Percentiles rank a stretch among this genome's conserved stretches.
Evolutionary conservation across 1,140 invertebrate species (phyloP).

Genomic region (Charaxes varanes): DNA sequence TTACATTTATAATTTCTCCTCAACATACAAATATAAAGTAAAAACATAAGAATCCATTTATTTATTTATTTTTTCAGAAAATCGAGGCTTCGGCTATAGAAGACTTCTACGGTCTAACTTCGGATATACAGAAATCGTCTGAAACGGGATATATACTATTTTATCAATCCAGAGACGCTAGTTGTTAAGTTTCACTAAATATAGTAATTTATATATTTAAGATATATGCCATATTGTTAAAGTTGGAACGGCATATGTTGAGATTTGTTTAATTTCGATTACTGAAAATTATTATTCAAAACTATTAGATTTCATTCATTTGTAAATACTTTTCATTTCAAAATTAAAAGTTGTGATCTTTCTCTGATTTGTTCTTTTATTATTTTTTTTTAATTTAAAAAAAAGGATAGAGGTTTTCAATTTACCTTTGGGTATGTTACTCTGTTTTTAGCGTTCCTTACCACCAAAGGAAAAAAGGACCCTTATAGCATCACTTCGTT

Average conservation of each 20-base stretch:
- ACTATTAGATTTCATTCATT: slow-evolving; percentile 47
- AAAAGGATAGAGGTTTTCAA: no score
- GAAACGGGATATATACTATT: slow-evolving; percentile 99
- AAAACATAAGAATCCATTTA: no score
- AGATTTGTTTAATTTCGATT: slow-evolving; percentile 51
- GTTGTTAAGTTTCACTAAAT: slow-evolving; percentile 65
- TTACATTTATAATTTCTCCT: no score
- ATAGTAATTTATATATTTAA: slow-evolving; percentile 62
- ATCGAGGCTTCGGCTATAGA: slow-evolving; percentile 99
- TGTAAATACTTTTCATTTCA: slow-evolving; percentile 61
- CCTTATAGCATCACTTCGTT: no score
- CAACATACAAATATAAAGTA: no score
- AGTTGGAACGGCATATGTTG: slow-evolving; percentile 62
- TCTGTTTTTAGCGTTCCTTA: no score
- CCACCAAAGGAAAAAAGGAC: no score
- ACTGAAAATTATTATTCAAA: slow-evolving; percentile 45
- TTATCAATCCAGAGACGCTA: slow-evolving; percentile 95
- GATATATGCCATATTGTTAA: slow-evolving; percentile 61
- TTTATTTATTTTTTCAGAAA: slow-evolving; percentile 86
- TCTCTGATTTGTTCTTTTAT: slow-evolving; percentile 22
- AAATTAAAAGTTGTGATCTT: slow-evolving; percentile 56
- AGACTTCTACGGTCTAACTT: slow-evolving; percentile 99
- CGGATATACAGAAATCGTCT: slow-evolving; percentile 98
- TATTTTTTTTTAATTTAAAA: slow-evolving; percentile 14
- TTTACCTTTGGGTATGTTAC: no score